A percentile compares a stretch with the other conserved stretches of the same genome.
Evolutionary conservation across 2,797 vertebrate species (phyloP).

Genomic region (Sebastes kiyomatsui): DNA sequence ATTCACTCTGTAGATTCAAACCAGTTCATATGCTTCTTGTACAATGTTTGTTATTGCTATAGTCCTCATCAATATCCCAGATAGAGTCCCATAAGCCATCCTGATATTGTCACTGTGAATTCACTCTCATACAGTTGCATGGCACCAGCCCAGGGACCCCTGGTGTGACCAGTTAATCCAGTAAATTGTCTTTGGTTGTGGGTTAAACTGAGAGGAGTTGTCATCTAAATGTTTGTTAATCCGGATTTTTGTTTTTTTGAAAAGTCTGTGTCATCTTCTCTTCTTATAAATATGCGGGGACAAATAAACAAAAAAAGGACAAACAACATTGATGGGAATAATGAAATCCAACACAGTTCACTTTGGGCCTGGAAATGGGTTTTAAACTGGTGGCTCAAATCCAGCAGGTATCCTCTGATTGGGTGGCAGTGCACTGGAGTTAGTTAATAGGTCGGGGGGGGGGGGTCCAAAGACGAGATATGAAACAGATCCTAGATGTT

Average conservation of each 20-base stretch:
- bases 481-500: conserved; percentile 44
- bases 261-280: conserved; percentile 27
- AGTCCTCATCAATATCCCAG: conserved; percentile 56
- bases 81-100: conserved; percentile 43
- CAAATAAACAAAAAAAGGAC: conserved; percentile 40
- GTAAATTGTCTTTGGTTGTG: conserved; percentile 68
- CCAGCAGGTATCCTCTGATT: conserved; percentile 72
- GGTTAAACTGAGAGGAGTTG: conserved; percentile 46
- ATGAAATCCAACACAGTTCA: conserved; percentile 41
- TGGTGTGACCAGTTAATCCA: conserved; percentile 41
- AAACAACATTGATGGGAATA: conserved; percentile 30
- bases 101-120: conserved; percentile 22
- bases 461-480: conserved; percentile 29
- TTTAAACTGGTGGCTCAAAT: conserved; percentile 73
- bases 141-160: conserved; percentile 13
- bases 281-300: conserved; percentile 59
- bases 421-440: conserved; percentile 72
- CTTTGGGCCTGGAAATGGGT: conserved; percentile 25
- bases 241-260: background rate
- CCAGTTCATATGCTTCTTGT: conserved; percentile 52
- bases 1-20: conserved; percentile 38
- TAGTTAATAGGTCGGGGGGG: conserved; percentile 13
- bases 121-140: background rate
- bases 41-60: conserved; percentile 76
- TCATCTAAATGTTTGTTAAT: conserved; percentile 30